Conservation (phyloP, 2,113 vertebrate species). For the Accipiter virgatus region DNA sequence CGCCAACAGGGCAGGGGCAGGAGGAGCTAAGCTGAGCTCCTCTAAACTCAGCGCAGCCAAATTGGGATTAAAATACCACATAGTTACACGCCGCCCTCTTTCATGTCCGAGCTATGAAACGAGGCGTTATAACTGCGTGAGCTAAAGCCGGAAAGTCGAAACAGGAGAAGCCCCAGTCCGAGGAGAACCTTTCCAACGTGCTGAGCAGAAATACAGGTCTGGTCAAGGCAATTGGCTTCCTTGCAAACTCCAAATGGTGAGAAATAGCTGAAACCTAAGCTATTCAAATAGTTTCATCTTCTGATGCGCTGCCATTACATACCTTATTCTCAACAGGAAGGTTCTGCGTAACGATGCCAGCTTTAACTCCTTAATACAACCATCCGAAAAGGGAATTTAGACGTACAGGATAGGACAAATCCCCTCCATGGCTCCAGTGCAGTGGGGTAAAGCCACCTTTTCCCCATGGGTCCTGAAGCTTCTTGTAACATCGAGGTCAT, state of each 20-base stretch:
- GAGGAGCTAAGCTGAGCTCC: neutral
- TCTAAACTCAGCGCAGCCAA: rapidly evolving
- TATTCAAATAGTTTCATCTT: neutral
- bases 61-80: neutral
- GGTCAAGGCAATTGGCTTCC: neutral
- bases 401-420: neutral
- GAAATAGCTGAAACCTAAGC: neutral
- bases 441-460: neutral
- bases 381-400: neutral
- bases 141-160: neutral
- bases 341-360: neutral
- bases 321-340: neutral
- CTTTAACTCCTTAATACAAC: neutral
- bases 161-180: neutral
- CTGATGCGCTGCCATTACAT: neutral
- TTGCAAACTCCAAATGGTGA: neutral
- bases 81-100: neutral
- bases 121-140: neutral
- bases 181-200: neutral
- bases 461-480: neutral
- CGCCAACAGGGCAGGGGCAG: neutral
- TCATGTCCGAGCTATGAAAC: neutral
- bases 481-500: rapidly evolving
- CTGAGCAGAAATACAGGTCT: neutral
- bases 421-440: neutral